Base-by-base conservation (phyloP, 92 coral and sea anemone species). In the Siderastrea siderea region DNA sequence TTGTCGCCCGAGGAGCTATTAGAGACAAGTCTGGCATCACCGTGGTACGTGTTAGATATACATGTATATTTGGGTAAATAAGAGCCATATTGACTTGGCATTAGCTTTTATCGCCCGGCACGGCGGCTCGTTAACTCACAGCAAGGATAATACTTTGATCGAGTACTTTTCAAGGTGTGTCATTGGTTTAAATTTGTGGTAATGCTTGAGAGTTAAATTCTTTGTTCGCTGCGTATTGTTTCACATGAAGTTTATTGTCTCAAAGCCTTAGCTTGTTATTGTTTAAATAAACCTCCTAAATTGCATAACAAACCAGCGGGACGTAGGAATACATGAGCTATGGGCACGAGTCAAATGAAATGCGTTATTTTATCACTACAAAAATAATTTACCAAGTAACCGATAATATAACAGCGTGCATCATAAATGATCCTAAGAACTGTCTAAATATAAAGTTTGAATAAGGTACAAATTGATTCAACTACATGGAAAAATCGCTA, bases 221-320 rank as follows among this genome's bases (percentile, higher is more conserved):
- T 46, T 79, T 63, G 71, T 78, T 15, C 15, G 12, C 47, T 15
- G 6, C 44, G 9, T 75, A 54, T 75, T 77, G 81, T 77, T 47
- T 15, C 5, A 59, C 55, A 50, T 8, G 12, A 77, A 77, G 19
- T 60, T 46, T 46, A 77, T 77, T 77, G 81, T 60, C 54, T 77
- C 11, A 17, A 17, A 59, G 47, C 45, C 43, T 44, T 3, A n/a
- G 54, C 67, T 57, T 55, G 38, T 26, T 17, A 19, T 61, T 16
- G 16, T 2, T 1, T 61, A 61, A 26, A 61, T 26, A 61, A 0
- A 61, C 66, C 64, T 59, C 0, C 64, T 59, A 15, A 59, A 59
- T 7, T 7, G 64, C 64, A 59, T 59, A 61, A 61, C 66, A 61
- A 13, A 61, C 66, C 66, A 61, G 66, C 66, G 16, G 66, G 26